Conservation (phyloP, 30 jellyfish, hydroid and myxozoan genomes). For the Clytia hemisphaerica region DNA sequence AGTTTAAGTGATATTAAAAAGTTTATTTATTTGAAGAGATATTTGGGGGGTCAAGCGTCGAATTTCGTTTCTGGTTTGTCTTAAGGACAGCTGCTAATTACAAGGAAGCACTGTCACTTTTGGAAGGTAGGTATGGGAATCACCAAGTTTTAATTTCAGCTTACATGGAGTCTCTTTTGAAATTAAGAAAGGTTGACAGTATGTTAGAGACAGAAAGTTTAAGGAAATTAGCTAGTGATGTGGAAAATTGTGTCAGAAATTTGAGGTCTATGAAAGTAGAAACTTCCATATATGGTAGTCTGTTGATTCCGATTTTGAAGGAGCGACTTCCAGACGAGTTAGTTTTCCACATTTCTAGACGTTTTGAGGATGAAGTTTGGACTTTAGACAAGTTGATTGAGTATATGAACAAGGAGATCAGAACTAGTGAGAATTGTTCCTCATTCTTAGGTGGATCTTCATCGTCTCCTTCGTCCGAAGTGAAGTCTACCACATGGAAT, state of each 20-base stretch:
- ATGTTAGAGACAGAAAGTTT: conserved; percentile 12
- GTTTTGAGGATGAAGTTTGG: conserved; percentile 12
- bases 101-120: neutral
- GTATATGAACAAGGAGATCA: neutral
- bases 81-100: no score
- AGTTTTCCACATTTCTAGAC: neutral
- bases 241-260: conserved; percentile 5
- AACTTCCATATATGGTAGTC: neutral
- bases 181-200: neutral
- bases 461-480: no score
- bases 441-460: no score
- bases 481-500: no score
- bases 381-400: conserved; percentile 6
- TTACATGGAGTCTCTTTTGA: conserved; percentile 9
- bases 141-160: conserved; percentile 12
- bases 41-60: no score
- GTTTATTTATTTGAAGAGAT: no score
- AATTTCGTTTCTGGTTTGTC: no score
- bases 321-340: conserved; percentile 24
- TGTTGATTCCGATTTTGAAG: neutral
- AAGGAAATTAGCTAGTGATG: conserved; percentile 3
- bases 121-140: neutral
- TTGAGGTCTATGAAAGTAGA: neutral
- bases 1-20: no score
- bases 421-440: neutral